Evolutionary conservation across 2,797 vertebrate genomes (phyloP), one percentile per base, ranked within the genome.

Genomic region (Dipus sagitta): DNA sequence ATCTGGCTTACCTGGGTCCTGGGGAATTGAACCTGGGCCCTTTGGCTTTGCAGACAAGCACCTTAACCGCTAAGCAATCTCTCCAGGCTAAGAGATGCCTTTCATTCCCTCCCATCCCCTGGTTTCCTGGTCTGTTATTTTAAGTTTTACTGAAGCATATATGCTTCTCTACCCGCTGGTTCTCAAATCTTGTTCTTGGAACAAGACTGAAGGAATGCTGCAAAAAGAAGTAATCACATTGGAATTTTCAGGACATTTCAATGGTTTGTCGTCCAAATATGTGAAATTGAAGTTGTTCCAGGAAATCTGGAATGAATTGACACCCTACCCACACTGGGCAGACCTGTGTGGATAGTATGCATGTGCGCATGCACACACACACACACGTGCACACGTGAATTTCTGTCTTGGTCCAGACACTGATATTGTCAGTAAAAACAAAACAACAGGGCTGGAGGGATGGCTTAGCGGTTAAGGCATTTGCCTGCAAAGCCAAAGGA

Each of bases 231-330:
- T 91, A 86, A 95, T 91, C 78, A 30, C 78, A 68, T 80, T 94
- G 85, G 94, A 94, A 90, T 93, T 94, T 95, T 74, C 91, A 90
- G 94, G 90, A 85, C 75, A 75, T 79, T 97, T 76, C 86, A 84
- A 83, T 65, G 67, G 81, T 74, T 91, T 90, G 38, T 87, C 75
- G 74, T 74, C 74, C 92, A 90, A 80, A 89, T 92, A 96, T 95
- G 90, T 90, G 86, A 83, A 76, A 76, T 9, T 75, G 91, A 88
- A 65, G 6, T 67, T 67, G 74, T 96, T 91, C 90, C 95, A 93
- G 67, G 70, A 93, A 87, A 94, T 94, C 90, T 96, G 96, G 86
- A 90, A 96, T 93, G 86, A 88, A 83, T 78, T 87, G 90, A 95
- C 88, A 75, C 32, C 58, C 77, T 80, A 24, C 42, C 34, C 76